Evolutionary conservation across 2,888 invertebrate species (phyloP).

Genomic region (Xanthostigma xanthostigma): DNA sequence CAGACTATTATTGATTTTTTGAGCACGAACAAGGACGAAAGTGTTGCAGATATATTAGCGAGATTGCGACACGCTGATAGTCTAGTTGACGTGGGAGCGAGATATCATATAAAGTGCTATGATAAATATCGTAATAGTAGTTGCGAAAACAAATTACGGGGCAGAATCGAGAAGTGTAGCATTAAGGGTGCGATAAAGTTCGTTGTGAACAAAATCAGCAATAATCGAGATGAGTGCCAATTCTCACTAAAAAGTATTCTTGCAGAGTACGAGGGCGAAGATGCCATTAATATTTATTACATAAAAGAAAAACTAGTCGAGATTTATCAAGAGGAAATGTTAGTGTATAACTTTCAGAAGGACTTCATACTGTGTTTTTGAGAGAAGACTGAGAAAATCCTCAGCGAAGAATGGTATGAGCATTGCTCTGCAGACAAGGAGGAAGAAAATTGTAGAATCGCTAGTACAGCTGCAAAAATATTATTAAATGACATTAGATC

Average conservation of each 20-base stretch:
- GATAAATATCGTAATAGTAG: too few species aligned
- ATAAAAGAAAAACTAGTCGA: neutral
- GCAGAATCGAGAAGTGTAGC: too few species aligned
- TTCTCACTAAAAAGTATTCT: constrained; percentile 1
- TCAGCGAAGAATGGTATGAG: constrained; percentile 3
- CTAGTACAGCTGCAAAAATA: constrained; percentile 3
- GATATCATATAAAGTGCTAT: too few species aligned
- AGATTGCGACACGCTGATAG: too few species aligned
- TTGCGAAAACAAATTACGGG: too few species aligned
- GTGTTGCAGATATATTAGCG: too few species aligned
- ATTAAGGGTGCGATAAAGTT: too few species aligned
- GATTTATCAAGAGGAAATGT: too few species aligned
- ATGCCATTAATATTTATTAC: neutral
- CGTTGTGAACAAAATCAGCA: too few species aligned
- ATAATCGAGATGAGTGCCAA: constrained; percentile 2
- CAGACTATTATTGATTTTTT: too few species aligned
- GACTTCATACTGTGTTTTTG: neutral
- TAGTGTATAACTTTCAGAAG: neutral
- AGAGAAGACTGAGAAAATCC: neutral
- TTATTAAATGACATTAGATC: constrained; percentile 4
- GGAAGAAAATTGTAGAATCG: constrained; percentile 4
- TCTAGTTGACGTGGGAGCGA: too few species aligned
- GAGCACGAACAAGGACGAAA: too few species aligned
- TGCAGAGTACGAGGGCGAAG: neutral
- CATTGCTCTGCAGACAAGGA: neutral